phyloP scores from a whole-genome alignment of 2,888 invertebrate genomes.

The Gari tellinella region DNA sequence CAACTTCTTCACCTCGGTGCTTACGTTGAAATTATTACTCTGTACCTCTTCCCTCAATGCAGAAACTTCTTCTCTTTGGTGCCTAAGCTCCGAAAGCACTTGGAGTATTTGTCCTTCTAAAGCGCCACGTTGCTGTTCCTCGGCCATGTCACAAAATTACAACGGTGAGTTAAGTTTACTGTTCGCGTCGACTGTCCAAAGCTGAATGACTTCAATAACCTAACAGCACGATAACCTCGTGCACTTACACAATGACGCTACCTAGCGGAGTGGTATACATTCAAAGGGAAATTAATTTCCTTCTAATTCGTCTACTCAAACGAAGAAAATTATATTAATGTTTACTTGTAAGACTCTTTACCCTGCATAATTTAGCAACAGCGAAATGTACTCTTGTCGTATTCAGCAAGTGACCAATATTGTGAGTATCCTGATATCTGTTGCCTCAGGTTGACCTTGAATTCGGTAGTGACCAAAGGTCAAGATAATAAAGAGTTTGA shows the following conservation, averaged over 20 bases:
- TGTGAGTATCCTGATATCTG: too few species aligned
- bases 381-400: too few species aligned
- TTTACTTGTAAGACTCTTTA: too few species aligned
- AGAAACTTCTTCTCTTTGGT: not conserved
- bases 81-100: not conserved
- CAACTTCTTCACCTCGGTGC: conserved; percentile 4
- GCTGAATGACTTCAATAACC: conserved; percentile 3
- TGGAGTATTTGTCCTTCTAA: too few species aligned
- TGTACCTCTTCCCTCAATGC: conserved; percentile 9
- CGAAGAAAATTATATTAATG: conserved; percentile 15
- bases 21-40: conserved; percentile 6
- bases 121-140: not conserved
- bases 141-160: too few species aligned
- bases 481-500: too few species aligned
- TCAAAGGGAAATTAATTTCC: conserved; percentile 14
- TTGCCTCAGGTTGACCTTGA: too few species aligned
- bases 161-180: too few species aligned
- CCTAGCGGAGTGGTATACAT: not conserved
- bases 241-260: not conserved
- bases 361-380: too few species aligned
- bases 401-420: too few species aligned
- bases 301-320: conserved; percentile 16
- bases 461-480: too few species aligned
- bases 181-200: not conserved
- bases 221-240: conserved; percentile 4